Base-by-base conservation (phyloP, 2,797 vertebrate genomes). In the Lepus townsendii region DNA sequence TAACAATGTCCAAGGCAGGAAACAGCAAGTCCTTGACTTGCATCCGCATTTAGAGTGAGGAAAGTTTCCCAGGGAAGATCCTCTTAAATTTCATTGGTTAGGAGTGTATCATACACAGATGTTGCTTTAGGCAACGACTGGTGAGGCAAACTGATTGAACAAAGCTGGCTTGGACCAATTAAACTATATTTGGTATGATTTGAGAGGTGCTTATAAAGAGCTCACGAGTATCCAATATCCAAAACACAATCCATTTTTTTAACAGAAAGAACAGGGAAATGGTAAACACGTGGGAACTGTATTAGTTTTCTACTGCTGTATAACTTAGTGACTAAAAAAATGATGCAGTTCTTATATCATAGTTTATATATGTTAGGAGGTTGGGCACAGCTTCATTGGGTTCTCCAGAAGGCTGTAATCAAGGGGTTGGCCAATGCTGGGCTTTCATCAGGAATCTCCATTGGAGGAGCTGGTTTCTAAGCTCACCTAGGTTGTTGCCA, bases 241-340 rank as follows among this genome's bases (percentile, higher is more conserved):
- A 27, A 95, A 87, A 79, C n/a, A 83, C 16, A 77, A 30, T 75
- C 42, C 76, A 38, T 77, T 68, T 89, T 47, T 87, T 27, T 80
- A 47, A 87, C 20, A 83, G 62, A 86, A 82, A 93, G 35, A 90
- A 52, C 60, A 7, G 16, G 60, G 11, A 88, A 72, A 76, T 32
- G 13, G 47, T 35, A 13, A 32, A 47, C 14, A 42, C 19, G 78
- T 47, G 26, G 14, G 14, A 42, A 47, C 5, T 24, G 24, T 19
- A 42, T 86, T 83, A 22, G 17, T 73, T 90, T 84, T 83, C 79
- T 35, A 26, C 1, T 30, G 24, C 38, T 83, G 63, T 27, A 22
- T 35, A 87, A 54, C 1, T 1, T n/a, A 66, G 38, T 54, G 71
- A 12, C 24, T 86, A 89, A 75, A 82, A 63, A 57, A 3, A n/a